Base-by-base conservation (phyloP, 2,888 invertebrate genomes). In the Caenorhabditis panamensis region DNA sequence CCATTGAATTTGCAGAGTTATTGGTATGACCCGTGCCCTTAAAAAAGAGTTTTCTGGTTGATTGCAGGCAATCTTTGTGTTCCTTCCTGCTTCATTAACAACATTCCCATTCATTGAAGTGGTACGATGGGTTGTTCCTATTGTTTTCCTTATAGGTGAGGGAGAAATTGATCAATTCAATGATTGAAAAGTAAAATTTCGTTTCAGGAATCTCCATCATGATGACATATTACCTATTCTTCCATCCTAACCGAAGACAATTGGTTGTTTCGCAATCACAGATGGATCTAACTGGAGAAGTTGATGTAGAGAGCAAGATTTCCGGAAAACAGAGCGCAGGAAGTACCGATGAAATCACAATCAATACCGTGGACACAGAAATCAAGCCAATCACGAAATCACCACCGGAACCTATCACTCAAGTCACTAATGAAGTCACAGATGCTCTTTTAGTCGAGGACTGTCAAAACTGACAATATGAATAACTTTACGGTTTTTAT, bases 1-100 rank as follows among this genome's bases (percentile, higher is more conserved):
- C 37, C 4, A 44, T 89, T 2, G 89, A 89, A 63, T 59, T 83
- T 16, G 0, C 87, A 0, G 88, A 89, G 69, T 78, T 75, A 31
- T 44, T 79, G 36, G 87, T 87, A 41, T 68, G 85, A 16, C 3
- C 16, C 8, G 24, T 41, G 13, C 16, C 13, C 41, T 11, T 13
- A 41, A 6, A 41, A n/a, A n/a, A n/a, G n/a, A n/a, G n/a, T n/a
- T n/a, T 31, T 31, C 31, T 31, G 5, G 13, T 24, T 24, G 20
- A n/a, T 66, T 61, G 11, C 66, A 53, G 59, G 44, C n/a, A 9
- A 66, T 76, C 2, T 68, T 59, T 20, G 11, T 61, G 13, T 26
- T 58, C 0, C 53, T 72, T 3, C 62, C 71, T 0, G 2, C 28
- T 0, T 36, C 59, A 28, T 22, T 53, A 13, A 47, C 37, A 16